Evolutionary conservation across 2,888 invertebrate species (phyloP).

Genomic region (Globia sparganii): DNA sequence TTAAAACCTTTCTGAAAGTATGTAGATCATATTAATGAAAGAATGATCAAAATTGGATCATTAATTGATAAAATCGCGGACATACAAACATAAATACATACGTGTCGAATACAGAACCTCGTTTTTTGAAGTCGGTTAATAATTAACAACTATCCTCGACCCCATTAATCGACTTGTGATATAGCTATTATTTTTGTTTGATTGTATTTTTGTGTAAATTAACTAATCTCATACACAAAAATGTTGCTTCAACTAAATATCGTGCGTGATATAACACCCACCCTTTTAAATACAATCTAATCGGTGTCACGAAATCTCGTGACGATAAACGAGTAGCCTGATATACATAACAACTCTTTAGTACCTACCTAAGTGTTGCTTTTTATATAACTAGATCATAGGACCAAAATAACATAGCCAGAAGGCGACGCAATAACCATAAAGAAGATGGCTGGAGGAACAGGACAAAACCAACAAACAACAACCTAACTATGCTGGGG

Average conservation of each 20-base stretch:
- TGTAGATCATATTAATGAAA: too few relatives aligned
- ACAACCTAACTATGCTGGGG: too few relatives aligned
- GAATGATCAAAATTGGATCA: too few relatives aligned
- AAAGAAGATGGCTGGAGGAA: neutral
- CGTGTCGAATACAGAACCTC: too few relatives aligned
- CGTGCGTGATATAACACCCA: conserved; percentile 26
- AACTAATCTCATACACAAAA: neutral
- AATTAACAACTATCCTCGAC: neutral
- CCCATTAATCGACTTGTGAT: neutral
- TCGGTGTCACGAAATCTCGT: conserved; percentile 39
- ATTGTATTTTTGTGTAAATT: conserved; percentile 8
- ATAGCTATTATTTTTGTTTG: neutral
- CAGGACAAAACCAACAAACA: neutral
- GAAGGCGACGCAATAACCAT: neutral
- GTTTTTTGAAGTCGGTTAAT: conserved; percentile 21
- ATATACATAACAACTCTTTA: neutral
- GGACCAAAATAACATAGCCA: neutral
- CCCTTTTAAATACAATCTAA: conserved; percentile 17
- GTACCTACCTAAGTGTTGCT: neutral
- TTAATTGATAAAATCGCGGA: too few relatives aligned
- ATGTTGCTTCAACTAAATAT: neutral
- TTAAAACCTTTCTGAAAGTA: too few relatives aligned
- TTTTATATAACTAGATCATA: neutral
- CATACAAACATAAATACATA: too few relatives aligned
- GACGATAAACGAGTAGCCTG: conserved; percentile 5